These are phyloP conservation scores for Myrmecophaga tridactyla DNA, from an alignment of 2,113 vertebrate species.

Conservation along the genomic window DNA sequence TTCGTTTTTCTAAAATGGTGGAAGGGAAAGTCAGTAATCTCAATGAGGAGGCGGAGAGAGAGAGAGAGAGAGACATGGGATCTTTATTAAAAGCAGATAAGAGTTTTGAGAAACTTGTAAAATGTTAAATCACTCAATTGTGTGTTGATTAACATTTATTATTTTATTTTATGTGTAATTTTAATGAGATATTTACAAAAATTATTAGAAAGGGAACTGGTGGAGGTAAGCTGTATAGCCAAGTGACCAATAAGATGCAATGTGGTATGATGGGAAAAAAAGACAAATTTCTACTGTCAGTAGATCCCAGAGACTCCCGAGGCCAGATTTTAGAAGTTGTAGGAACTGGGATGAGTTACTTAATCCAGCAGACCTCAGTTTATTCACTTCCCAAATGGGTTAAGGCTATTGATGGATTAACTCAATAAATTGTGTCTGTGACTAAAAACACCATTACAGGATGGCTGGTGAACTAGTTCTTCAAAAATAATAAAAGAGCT, in stretches of 20 bases:
- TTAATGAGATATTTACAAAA: background rate
- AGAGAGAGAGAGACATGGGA: background rate
- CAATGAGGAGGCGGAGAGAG: background rate
- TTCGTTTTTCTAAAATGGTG: background rate
- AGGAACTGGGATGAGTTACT: background rate
- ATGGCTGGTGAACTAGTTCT: background rate
- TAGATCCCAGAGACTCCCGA: background rate
- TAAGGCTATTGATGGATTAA: background rate
- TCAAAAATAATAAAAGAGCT: slow-evolving; percentile 17
- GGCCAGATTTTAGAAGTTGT: background rate
- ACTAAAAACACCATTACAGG: background rate
- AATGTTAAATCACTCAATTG: background rate
- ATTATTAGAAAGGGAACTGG: background rate
- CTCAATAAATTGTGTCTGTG: background rate
- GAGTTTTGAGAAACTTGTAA: background rate
- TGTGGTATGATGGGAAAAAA: background rate
- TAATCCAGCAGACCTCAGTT: background rate
- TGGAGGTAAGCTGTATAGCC: background rate
- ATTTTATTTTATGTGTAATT: background rate
- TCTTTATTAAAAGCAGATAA: background rate
- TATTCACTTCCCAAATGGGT: background rate
- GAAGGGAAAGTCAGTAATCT: background rate
- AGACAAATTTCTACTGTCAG: background rate
- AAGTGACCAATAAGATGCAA: background rate
- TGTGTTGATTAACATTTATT: background rate